phyloP scores from a whole-genome alignment of 2,888 invertebrate species.

The Rotaria socialis region DNA sequence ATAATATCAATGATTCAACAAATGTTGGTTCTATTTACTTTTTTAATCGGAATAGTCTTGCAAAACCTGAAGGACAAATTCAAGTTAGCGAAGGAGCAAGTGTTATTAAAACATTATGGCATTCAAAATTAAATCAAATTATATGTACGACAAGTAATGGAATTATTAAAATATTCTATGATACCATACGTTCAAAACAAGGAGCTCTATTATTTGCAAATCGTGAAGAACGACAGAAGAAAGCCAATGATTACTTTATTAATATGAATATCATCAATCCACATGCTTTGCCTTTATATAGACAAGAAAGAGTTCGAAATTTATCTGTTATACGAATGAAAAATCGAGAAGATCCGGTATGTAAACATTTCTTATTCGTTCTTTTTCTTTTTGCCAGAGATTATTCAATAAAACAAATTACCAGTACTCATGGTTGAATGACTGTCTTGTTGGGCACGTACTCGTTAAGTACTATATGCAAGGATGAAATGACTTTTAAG shows the following conservation, averaged over 20 bases:
- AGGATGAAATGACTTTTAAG: too few species aligned
- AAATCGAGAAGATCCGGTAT: conserved; percentile 68
- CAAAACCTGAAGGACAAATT: not conserved
- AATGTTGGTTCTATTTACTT: conserved; percentile 40
- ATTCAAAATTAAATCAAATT: conserved; percentile 93
- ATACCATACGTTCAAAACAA: conserved; percentile 73
- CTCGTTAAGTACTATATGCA: too few species aligned
- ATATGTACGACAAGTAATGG: conserved; percentile 88
- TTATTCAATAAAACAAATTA: too few species aligned
- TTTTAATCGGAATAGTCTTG: conserved; percentile 30
- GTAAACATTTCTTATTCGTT: not conserved
- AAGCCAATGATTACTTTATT: conserved; percentile 40
- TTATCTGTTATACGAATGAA: conserved; percentile 85
- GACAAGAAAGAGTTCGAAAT: conserved; percentile 73
- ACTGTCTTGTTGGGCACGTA: too few species aligned
- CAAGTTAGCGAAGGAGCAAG: conserved; percentile 48
- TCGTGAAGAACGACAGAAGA: conserved; percentile 49
- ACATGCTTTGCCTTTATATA: conserved; percentile 84
- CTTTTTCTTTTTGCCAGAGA: not conserved
- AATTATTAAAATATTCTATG: conserved; percentile 80
- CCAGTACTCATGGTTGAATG: too few species aligned
- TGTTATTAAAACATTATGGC: conserved; percentile 85
- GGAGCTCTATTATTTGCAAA: conserved; percentile 51
- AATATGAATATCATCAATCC: conserved; percentile 48
- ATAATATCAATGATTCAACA: not conserved